Conservation (phyloP, 2,797 vertebrate species). For the Characodon lateralis region DNA sequence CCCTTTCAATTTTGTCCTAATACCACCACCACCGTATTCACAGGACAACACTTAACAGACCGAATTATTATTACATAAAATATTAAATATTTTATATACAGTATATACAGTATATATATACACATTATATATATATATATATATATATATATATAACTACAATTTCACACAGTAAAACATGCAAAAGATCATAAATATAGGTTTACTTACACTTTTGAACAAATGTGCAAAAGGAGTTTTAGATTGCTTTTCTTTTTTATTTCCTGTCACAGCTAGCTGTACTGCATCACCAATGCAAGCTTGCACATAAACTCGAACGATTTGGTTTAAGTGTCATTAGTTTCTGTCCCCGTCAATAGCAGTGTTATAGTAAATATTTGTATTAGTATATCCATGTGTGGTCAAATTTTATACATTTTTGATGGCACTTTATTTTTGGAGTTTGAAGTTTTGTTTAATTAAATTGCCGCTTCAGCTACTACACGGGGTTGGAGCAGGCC, state of each 20-base stretch:
- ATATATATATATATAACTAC: too few relatives aligned
- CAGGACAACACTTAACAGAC: too few relatives aligned
- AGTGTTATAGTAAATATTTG: not conserved
- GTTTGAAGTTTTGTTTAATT: not conserved
- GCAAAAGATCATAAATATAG: too few relatives aligned
- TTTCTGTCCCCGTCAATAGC: not conserved
- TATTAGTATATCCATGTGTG: not conserved
- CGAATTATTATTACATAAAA: too few relatives aligned
- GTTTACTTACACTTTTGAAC: too few relatives aligned
- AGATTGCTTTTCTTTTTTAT: not conserved
- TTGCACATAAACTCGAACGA: not conserved
- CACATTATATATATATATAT: too few relatives aligned
- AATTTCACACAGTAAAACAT: too few relatives aligned
- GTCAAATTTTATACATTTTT: not conserved
- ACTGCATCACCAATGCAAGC: not conserved
- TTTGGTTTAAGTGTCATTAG: not conserved
- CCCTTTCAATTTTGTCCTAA: too few relatives aligned
- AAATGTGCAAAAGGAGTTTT: not conserved
- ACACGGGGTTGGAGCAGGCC: not conserved
- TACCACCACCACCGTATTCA: too few relatives aligned
- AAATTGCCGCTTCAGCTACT: not conserved
- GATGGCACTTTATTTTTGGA: not conserved
- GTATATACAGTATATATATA: too few relatives aligned
- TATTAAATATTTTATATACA: too few relatives aligned
- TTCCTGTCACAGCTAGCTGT: not conserved